A percentile compares a stretch with the other conserved stretches of the same genome.
Conservation (phyloP, 2,113 vertebrate species). For the Gymnobelideus leadbeateri region DNA sequence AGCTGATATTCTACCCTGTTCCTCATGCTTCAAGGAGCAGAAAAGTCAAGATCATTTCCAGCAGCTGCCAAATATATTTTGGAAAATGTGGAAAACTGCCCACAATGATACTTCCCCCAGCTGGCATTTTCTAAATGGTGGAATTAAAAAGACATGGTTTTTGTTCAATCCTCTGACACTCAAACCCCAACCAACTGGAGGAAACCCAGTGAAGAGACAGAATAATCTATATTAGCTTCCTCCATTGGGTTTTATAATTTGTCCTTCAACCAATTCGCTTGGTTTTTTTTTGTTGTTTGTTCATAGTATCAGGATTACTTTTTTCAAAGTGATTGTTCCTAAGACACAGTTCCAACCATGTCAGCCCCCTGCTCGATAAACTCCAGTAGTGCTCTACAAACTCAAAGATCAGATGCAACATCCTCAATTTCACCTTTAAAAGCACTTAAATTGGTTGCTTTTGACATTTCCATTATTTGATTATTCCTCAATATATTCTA, state of each 20-base stretch:
- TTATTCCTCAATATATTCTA: neutral
- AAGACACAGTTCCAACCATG: neutral
- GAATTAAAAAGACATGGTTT: neutral
- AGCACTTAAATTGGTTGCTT: neutral
- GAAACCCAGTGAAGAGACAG: neutral
- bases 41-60: neutral
- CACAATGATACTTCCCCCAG: neutral
- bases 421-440: neutral
- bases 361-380: neutral
- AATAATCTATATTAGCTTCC: neutral
- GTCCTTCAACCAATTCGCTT: neutral
- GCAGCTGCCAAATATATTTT: neutral
- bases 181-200: neutral
- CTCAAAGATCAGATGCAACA: neutral
- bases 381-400: neutral
- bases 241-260: neutral
- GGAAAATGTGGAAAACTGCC: neutral
- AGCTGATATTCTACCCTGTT: neutral
- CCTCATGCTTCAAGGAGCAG: neutral
- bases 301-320: neutral
- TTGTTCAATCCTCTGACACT: neutral
- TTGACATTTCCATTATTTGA: neutral
- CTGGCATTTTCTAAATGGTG: neutral
- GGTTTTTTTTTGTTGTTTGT: neutral
- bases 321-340: neutral